phyloP scores from a whole-genome alignment of 1,140 invertebrate genomes.

The Aethina tumida region DNA sequence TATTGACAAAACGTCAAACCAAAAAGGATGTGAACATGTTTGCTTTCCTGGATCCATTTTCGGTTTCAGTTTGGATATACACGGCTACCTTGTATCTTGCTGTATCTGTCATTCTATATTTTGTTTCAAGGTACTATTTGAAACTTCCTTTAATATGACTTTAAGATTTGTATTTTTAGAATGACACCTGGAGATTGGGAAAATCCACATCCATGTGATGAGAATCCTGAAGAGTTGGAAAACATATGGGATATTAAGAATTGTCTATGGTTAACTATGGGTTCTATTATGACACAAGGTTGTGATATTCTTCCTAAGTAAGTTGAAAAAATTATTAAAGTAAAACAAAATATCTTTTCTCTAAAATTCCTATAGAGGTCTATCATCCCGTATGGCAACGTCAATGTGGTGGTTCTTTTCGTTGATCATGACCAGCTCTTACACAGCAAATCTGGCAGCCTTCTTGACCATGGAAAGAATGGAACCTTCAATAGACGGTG shows the following conservation, averaged over 20 bases:
- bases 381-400: constrained; percentile 65
- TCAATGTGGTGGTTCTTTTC: constrained; percentile 96
- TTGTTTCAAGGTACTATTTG: constrained; percentile 17
- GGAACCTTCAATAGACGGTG: constrained; percentile 73
- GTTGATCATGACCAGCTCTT: constrained; percentile 90
- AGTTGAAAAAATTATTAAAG: constrained; percentile 20
- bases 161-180: constrained; percentile 43
- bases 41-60: constrained; percentile 80
- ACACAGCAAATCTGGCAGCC: constrained; percentile 92
- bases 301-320: constrained; percentile 72
- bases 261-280: constrained; percentile 66
- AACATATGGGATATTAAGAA: constrained; percentile 71
- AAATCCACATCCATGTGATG: constrained; percentile 76
- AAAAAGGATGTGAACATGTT: constrained; percentile 64
- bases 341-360: background rate
- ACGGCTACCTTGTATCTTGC: constrained; percentile 78
- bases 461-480: constrained; percentile 83
- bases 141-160: constrained; percentile 4
- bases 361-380: constrained; percentile 41
- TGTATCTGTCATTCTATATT: constrained; percentile 46
- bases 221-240: constrained; percentile 66
- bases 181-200: constrained; percentile 82
- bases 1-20: constrained; percentile 60
- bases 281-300: constrained; percentile 72
- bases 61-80: constrained; percentile 85